Evolutionary conservation across 2,888 invertebrate species (phyloP).

Genomic region (Standfussiana lucernea): DNA sequence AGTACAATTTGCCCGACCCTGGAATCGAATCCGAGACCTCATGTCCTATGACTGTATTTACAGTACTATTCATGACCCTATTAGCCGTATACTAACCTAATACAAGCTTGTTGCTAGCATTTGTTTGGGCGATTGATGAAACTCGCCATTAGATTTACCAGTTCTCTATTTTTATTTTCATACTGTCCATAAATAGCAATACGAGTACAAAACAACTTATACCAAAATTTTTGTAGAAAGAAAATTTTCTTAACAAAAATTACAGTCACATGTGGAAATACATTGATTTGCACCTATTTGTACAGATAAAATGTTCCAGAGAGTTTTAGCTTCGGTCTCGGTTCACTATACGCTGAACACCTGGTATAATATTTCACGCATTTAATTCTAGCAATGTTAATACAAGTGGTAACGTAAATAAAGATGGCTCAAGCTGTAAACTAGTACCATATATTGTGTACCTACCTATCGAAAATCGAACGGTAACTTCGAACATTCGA

Average conservation of each 20-base stretch:
- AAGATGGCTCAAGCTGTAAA: constrained; percentile 20
- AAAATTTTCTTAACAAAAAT: background rate
- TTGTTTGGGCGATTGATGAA: too few relatives aligned
- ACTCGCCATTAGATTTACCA: too few relatives aligned
- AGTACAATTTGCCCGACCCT: too few relatives aligned
- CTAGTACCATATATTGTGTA: constrained; percentile 18
- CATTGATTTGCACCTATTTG: constrained; percentile 11
- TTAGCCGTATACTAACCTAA: too few relatives aligned
- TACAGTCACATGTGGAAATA: constrained; percentile 21
- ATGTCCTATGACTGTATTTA: too few relatives aligned
- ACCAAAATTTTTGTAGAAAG: background rate
- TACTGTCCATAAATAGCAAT: background rate
- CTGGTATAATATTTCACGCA: constrained; percentile 50
- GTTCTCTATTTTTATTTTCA: background rate
- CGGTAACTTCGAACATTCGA: constrained; percentile 1
- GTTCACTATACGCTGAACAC: constrained; percentile 40
- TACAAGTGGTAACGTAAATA: constrained; percentile 38
- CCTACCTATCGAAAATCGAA: constrained; percentile 10
- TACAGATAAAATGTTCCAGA: constrained; percentile 16
- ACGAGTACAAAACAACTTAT: background rate
- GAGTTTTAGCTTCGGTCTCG: constrained; percentile 19
- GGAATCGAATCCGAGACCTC: too few relatives aligned
- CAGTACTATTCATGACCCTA: too few relatives aligned
- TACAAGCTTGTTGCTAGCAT: too few relatives aligned
- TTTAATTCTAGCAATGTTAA: constrained; percentile 38